Base-by-base conservation (phyloP, 2,888 invertebrate species). In the Melieria omissa region DNA sequence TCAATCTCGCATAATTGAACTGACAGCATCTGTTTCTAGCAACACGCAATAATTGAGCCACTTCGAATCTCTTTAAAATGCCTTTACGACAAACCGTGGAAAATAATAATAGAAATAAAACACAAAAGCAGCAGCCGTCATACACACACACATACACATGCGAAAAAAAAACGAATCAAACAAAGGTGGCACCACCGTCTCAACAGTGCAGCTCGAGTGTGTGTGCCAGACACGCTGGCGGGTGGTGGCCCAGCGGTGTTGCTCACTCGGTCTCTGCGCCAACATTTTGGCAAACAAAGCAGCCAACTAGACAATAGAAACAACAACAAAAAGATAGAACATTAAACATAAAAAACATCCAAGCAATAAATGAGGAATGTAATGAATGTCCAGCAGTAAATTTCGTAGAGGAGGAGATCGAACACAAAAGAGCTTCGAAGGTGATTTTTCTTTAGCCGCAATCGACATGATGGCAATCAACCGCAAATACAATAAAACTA, bases 401-500 rank as follows among this genome's bases (percentile, higher is more conserved):
- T 42, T 61, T 16, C 29, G 29, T 3, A 29, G 29, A 29, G 29
- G 29, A 29, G 29, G 29, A 29, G 60, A 60, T 49, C 61, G 49
- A 49, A n/a, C 60, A 7, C 16, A 60, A 52, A 49, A 67, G 49
- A 16, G 16, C 49, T 12, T 29, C 5, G 29, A 14, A 5, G 41
- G 12, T 16, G 16, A 5, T 60, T 52, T 49, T 42, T n/a, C n/a
- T 52, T 58, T 61, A 52, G 29, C 67, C 60, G 52, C 60, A 58
- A 61, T 29, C 58, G 49, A 67, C 60, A 60, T 61, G 67, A 44
- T 7, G 52, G 49, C 41, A 52, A 67, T 42, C 52, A 52, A 67
- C 67, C 67, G 60, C 67, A 67, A 29, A 67, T 60, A 12, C 60
- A 60, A 67, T 67, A 67, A 67, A 67, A 65, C 45, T 46, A 47